A percentile compares a stretch with the other conserved stretches of the same genome.
Evolutionary conservation across 2,888 invertebrate genomes (phyloP).

Genomic region (Xiphydria camelus): DNA sequence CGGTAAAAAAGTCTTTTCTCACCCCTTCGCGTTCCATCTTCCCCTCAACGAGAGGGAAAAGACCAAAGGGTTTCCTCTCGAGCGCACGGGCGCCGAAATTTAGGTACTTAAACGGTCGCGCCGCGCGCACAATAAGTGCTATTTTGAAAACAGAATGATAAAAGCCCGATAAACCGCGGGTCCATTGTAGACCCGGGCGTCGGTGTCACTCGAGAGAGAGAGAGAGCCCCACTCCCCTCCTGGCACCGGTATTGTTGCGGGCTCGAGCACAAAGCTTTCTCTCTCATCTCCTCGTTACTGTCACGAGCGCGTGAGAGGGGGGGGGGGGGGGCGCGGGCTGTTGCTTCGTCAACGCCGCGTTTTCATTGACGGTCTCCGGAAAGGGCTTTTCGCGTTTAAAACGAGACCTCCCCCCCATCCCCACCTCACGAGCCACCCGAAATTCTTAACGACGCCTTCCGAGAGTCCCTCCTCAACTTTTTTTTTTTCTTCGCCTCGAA

Average conservation of each 20-base stretch:
- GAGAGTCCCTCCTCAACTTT: conserved; percentile 6
- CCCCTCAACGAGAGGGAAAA: too few relatives aligned
- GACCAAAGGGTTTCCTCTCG: too few relatives aligned
- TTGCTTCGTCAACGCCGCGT: conserved; percentile 1
- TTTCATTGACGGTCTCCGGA: not conserved
- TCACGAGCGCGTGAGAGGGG: too few relatives aligned
- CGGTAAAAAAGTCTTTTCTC: too few relatives aligned
- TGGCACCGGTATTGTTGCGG: conserved; percentile 28
- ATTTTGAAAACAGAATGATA: conserved; percentile 41
- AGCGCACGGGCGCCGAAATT: too few relatives aligned
- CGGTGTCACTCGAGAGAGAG: conserved; percentile 27
- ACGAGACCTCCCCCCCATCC: not conserved
- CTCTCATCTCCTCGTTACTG: conserved; percentile 15
- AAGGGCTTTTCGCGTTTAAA: conserved; percentile 2
- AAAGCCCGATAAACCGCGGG: conserved; percentile 44
- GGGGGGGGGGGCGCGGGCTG: not conserved
- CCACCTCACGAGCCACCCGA: too few relatives aligned
- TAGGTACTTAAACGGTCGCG: too few relatives aligned
- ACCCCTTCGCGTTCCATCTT: too few relatives aligned
- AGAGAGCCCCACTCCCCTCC: too few relatives aligned
- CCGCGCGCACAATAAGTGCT: too few relatives aligned
- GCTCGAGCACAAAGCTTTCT: conserved; percentile 30
- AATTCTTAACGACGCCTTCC: conserved; percentile 4
- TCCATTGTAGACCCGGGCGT: conserved; percentile 34
- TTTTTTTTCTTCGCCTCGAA: too few relatives aligned